phyloP scores from a whole-genome alignment of 37 sponge, comb jelly and placozoan genomes.

The Beroe ovata region DNA sequence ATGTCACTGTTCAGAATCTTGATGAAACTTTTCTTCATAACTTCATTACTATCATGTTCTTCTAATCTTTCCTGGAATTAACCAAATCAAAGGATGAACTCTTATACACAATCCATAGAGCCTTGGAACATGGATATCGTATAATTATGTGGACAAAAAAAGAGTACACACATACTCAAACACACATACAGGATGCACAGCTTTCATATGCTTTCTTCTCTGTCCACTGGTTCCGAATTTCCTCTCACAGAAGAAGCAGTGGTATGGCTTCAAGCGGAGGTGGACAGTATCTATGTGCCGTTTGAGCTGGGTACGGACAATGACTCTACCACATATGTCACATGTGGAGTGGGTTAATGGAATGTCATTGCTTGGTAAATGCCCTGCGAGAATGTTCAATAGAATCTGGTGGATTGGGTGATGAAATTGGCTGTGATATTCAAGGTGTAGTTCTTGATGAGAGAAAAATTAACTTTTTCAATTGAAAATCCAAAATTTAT shows the following conservation, averaged over 20 bases:
- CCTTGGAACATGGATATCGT: too few species aligned
- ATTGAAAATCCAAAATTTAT: too few species aligned
- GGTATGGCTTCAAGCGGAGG: slow-evolving; percentile 5
- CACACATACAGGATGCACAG: background rate
- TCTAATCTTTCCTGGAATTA: slow-evolving; percentile 16
- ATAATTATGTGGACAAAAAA: too few species aligned
- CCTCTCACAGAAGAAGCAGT: slow-evolving; percentile 17
- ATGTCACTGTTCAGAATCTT: background rate
- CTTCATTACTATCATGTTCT: slow-evolving; percentile 1
- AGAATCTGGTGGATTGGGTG: too few species aligned
- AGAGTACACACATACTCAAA: too few species aligned
- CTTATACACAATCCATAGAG: too few species aligned
- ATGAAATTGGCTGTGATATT: too few species aligned
- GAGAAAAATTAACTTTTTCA: too few species aligned
- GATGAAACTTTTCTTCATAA: background rate
- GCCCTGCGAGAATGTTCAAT: too few species aligned
- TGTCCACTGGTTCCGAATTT: slow-evolving; percentile 36
- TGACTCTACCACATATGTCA: slow-evolving; percentile 12
- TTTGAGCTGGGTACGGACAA: slow-evolving; percentile 33
- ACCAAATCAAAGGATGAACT: too few species aligned
- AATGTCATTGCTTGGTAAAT: too few species aligned
- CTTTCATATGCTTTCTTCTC: slow-evolving; percentile 8
- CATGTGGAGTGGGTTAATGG: background rate
- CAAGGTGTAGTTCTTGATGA: too few species aligned
- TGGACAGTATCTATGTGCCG: slow-evolving; percentile 64